These are phyloP conservation scores for Psittacula echo DNA, from an alignment of 2,797 vertebrate species.

Conservation along the genomic window DNA sequence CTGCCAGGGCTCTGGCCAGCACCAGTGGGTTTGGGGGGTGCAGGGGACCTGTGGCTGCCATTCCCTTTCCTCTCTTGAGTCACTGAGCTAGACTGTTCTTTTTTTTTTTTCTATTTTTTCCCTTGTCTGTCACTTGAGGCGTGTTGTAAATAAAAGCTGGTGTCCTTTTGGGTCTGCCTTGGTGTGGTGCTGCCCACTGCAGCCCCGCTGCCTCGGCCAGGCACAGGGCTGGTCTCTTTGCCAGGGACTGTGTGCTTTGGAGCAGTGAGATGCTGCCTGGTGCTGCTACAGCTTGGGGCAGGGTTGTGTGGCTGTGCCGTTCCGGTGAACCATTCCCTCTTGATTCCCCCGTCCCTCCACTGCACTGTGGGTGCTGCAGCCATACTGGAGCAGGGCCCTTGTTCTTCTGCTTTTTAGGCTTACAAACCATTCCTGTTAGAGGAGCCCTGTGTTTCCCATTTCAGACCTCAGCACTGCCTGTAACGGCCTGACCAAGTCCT, in stretches of 20 bases:
- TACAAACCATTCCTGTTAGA: neutral
- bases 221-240: fast-evolving
- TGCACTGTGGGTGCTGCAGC: neutral
- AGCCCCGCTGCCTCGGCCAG: neutral
- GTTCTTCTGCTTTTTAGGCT: neutral
- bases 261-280: too few species aligned
- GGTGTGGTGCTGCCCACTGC: neutral
- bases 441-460: neutral
- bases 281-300: fast-evolving
- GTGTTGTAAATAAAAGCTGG: conserved; percentile 75
- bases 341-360: fast-evolving
- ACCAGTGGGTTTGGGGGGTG: neutral
- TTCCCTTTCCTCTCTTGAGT: conserved; percentile 50
- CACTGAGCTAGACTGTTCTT: conserved; percentile 37
- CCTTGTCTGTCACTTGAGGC: conserved; percentile 72
- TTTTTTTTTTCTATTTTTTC: neutral
- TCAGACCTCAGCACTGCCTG: neutral
- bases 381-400: neutral
- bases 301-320: fast-evolving
- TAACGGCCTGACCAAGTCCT: neutral
- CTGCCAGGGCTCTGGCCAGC: neutral
- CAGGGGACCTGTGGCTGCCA: neutral
- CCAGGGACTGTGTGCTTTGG: neutral
- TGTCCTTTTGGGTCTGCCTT: conserved; percentile 70
- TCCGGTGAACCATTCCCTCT: neutral